Conservation (phyloP, 2,888 invertebrate species). For the Crossocerus cetratus region DNA sequence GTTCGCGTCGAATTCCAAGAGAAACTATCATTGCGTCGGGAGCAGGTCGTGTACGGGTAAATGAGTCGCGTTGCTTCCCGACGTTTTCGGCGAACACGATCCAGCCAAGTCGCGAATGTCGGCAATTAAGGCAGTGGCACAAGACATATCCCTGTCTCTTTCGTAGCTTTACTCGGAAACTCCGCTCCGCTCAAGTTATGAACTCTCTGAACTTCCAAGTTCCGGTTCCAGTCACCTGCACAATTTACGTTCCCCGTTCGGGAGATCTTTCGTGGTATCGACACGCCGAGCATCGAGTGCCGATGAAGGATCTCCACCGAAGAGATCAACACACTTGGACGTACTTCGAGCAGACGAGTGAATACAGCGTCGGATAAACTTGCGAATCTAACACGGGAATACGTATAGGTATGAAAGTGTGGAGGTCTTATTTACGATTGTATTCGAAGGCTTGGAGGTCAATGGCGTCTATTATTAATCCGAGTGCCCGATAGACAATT, state of each 20-base stretch:
- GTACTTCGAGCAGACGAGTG: not conserved
- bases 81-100: slow-evolving; percentile 11
- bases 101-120: slow-evolving; percentile 1
- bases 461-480: slow-evolving; percentile 19
- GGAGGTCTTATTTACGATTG: not conserved
- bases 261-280: not conserved
- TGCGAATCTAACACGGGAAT: not conserved
- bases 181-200: slow-evolving; percentile 7
- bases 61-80: too few species aligned
- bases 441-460: not conserved
- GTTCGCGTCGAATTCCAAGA: too few species aligned
- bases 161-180: slow-evolving; percentile 10
- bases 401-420: not conserved
- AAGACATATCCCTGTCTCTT: slow-evolving; percentile 13
- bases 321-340: not conserved
- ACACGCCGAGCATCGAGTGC: slow-evolving; percentile 2
- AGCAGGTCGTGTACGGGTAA: too few species aligned
- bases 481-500: slow-evolving; percentile 8
- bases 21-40: too few species aligned
- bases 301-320: not conserved
- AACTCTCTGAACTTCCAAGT: slow-evolving; percentile 21
- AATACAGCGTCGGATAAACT: not conserved
- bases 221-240: slow-evolving; percentile 26
- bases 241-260: slow-evolving; percentile 14
- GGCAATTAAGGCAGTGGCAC: slow-evolving; percentile 19